These are phyloP conservation scores for Pseudomyrmex flavicornis DNA, from an alignment of 1,140 invertebrate genomes.

Conservation along the genomic window DNA sequence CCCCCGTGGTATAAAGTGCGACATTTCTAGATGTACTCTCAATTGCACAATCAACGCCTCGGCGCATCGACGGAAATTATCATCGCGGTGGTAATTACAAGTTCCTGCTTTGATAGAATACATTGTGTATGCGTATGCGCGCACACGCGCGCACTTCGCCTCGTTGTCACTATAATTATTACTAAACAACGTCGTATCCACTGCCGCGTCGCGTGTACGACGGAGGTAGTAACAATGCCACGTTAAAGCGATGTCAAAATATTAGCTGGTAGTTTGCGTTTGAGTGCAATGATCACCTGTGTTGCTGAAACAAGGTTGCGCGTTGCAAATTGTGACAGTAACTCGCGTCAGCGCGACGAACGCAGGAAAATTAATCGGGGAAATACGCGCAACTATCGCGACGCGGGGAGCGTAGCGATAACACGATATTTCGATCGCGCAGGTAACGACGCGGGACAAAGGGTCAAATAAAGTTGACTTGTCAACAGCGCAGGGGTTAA, in stretches of 20 bases:
- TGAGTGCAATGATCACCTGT: slow-evolving; percentile 56
- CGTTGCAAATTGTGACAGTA: slow-evolving; percentile 40
- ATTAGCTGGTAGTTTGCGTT: slow-evolving; percentile 57
- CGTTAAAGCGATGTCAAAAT: slow-evolving; percentile 57
- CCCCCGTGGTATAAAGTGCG: slow-evolving; percentile 40
- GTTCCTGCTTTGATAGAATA: slow-evolving; percentile 58
- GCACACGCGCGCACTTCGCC: not conserved
- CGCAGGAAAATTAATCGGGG: slow-evolving; percentile 44
- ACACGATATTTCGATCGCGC: slow-evolving; percentile 33
- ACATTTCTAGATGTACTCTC: slow-evolving; percentile 52
- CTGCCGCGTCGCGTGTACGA: slow-evolving; percentile 29
- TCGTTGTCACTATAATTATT: slow-evolving; percentile 60
- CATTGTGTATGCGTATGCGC: slow-evolving; percentile 31
- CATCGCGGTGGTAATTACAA: slow-evolving; percentile 47
- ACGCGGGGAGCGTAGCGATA: not conserved
- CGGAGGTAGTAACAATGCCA: slow-evolving; percentile 37
- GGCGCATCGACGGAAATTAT: slow-evolving; percentile 53
- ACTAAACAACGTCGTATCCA: slow-evolving; percentile 43
- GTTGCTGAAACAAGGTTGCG: slow-evolving; percentile 33
- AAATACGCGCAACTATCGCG: not conserved
- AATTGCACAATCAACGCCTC: slow-evolving; percentile 57
- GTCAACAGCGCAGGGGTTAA: slow-evolving; percentile 1
- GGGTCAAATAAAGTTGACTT: slow-evolving; percentile 21
- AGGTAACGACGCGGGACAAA: slow-evolving; percentile 15
- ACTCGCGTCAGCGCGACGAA: slow-evolving; percentile 18